Evolutionary conservation across 23 tunicate species (phyloP).

Genomic region (Diplosoma virens): DNA sequence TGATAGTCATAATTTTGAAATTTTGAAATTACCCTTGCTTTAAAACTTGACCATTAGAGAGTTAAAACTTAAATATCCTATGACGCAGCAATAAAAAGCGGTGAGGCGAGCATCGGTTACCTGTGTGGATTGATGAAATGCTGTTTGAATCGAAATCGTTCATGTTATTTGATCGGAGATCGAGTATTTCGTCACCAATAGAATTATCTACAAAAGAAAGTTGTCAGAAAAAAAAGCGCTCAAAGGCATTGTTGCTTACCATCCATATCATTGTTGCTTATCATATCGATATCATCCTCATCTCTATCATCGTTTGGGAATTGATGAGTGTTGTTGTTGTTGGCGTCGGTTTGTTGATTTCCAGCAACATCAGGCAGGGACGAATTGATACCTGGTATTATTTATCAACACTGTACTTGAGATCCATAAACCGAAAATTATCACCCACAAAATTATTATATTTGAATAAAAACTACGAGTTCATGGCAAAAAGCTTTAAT

Average conservation of each 20-base stretch:
- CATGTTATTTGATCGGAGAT: slow-evolving; percentile 8
- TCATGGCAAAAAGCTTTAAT: too few relatives aligned
- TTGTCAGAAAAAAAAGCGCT: not conserved
- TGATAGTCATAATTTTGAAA: too few relatives aligned
- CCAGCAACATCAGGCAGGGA: too few relatives aligned
- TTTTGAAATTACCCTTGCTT: too few relatives aligned
- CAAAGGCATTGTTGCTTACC: not conserved
- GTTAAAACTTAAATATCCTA: too few relatives aligned
- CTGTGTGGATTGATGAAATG: not conserved
- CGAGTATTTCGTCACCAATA: slow-evolving; percentile 23
- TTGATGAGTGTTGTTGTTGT: not conserved
- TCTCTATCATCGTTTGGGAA: not conserved
- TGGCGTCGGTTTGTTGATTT: too few relatives aligned
- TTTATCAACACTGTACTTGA: too few relatives aligned
- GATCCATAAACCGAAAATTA: not conserved
- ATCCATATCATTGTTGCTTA: not conserved
- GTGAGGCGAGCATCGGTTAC: too few relatives aligned
- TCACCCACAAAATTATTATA: not conserved
- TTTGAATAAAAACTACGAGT: too few relatives aligned
- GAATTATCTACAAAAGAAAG: slow-evolving; percentile 10
- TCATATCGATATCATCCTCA: not conserved
- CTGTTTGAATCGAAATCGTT: slow-evolving; percentile 31
- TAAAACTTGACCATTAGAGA: too few relatives aligned
- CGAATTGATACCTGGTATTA: too few relatives aligned
- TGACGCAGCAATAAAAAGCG: too few relatives aligned